These are phyloP conservation scores for Mesorhabditis spiculigera DNA, from an alignment of 2,888 invertebrate species.

Conservation along the genomic window DNA sequence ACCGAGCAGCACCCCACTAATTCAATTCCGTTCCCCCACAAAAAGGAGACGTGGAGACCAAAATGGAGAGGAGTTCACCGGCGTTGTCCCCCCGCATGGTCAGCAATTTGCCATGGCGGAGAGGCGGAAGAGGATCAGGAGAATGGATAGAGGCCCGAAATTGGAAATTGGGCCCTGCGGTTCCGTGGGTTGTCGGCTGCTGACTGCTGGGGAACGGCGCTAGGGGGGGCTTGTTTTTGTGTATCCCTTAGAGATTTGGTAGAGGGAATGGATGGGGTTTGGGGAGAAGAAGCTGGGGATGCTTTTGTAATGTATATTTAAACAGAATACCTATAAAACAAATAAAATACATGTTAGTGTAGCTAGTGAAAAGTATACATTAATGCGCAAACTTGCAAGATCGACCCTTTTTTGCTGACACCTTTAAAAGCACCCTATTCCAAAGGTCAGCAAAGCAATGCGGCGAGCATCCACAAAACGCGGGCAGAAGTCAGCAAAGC, in stretches of 20 bases:
- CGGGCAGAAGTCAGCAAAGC: no score
- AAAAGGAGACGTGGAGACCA: no score
- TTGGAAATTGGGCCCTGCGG: not conserved
- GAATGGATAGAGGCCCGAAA: not conserved
- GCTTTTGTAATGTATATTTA: not conserved
- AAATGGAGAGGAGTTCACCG: no score
- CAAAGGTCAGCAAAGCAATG: not conserved
- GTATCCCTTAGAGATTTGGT: slow-evolving; percentile 5
- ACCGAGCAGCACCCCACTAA: no score
- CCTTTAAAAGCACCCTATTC: not conserved
- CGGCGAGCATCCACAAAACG: not conserved
- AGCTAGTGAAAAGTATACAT: no score
- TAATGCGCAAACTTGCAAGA: no score
- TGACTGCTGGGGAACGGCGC: not conserved
- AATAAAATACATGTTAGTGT: no score
- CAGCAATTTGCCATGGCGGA: no score
- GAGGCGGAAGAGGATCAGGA: no score
- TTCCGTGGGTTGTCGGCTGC: not conserved
- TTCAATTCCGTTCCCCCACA: no score
- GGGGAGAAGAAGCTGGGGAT: not conserved
- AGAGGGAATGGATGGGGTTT: not conserved
- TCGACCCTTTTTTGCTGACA: no score
- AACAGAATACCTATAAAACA: not conserved
- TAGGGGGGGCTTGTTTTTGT: not conserved
- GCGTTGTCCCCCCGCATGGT: no score